Evolutionary conservation across 2,113 vertebrate species (phyloP).

Genomic region (Solenodon paradoxus): DNA sequence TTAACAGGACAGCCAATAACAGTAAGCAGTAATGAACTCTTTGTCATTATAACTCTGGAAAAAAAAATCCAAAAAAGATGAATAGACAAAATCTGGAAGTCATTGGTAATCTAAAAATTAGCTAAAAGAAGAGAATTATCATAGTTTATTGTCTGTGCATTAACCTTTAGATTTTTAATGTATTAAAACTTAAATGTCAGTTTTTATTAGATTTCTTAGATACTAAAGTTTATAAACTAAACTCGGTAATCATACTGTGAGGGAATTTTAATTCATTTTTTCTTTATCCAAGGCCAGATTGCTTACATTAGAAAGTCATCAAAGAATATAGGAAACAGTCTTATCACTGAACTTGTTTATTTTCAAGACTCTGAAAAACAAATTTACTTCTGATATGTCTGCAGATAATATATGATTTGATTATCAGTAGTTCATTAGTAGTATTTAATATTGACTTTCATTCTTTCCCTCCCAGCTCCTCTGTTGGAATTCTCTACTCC

Average conservation of each 20-base stretch:
- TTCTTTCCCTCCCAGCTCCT: neutral
- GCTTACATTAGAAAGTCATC: constrained; percentile 23
- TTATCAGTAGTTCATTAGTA: neutral
- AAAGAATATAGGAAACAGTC: neutral
- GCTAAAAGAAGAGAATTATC: neutral
- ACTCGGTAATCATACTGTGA: neutral
- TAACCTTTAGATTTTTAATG: neutral
- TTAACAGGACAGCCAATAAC: neutral
- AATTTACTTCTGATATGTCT: neutral
- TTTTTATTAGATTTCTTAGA: neutral
- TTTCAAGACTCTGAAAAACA: constrained; percentile 4
- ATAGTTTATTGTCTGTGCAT: neutral
- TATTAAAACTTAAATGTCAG: neutral
- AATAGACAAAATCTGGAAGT: neutral
- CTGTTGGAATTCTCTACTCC: neutral
- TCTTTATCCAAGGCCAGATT: neutral
- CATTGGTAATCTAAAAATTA: neutral
- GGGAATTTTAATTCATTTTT: neutral
- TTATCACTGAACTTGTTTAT: neutral
- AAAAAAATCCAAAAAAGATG: neutral
- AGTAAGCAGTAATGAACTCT: neutral
- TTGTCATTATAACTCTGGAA: constrained; percentile 17
- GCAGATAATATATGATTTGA: neutral
- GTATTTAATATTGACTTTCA: neutral
- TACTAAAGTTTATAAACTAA: neutral